Evolutionary conservation across 2,797 vertebrate genomes (phyloP).

Genomic region (Vultur gryphus): DNA sequence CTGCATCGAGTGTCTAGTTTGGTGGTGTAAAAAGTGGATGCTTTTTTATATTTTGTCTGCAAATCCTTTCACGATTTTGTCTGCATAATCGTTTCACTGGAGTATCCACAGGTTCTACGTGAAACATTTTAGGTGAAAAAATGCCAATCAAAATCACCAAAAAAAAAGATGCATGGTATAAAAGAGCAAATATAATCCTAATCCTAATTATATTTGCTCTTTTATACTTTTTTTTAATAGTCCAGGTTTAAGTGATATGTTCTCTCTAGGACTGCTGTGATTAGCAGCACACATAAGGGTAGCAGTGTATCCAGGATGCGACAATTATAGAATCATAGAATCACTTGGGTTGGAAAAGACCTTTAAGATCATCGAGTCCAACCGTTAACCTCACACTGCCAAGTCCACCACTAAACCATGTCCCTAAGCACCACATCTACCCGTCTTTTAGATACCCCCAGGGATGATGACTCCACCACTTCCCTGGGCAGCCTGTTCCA

Average conservation of each 20-base stretch:
- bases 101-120: no score
- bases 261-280: neutral
- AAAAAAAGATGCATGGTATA: neutral
- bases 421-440: no score
- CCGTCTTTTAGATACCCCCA: no score
- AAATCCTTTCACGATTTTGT: neutral
- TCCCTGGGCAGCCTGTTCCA: neutral
- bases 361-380: no score
- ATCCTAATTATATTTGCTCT: neutral
- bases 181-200: neutral
- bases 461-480: neutral
- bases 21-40: neutral
- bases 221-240: neutral
- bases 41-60: neutral
- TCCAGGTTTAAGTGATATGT: neutral
- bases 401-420: no score
- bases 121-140: neutral
- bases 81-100: fast-evolving
- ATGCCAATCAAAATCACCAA: neutral
- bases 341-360: neutral
- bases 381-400: no score
- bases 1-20: no score
- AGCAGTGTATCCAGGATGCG: no score
- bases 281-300: neutral
- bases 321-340: neutral